Evolutionary conservation across 2,113 vertebrate species (phyloP), one percentile per base, ranked within the genome.

Genomic region (Cranoglanis bouderius): DNA sequence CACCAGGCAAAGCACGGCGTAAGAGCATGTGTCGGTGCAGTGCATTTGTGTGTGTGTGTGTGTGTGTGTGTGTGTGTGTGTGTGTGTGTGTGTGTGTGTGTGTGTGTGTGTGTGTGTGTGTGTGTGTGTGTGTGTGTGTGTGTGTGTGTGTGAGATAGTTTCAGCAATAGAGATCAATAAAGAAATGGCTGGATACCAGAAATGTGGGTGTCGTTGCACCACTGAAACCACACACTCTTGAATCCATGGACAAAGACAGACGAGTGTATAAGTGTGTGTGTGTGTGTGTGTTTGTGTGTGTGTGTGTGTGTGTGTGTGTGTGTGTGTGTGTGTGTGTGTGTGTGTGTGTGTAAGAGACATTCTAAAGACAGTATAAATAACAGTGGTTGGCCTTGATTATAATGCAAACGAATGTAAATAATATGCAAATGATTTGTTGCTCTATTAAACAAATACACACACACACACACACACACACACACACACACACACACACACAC

Each of bases 151-250:
- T 59, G 40, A 4, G 2, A 65, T 78, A 80, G 40, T 9, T 43
- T 74, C 29, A 82, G 82, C 61, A 51, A 40, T 38, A 74, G 35
- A 81, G 77, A 78, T 90, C 82, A 12, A 85, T 74, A 75, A 81
- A 59, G 74, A 87, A 85, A 90, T 85, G 61, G 89, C 86, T 84
- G 72, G 49, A 90, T 84, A 87, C 75, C 83, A 87, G 59, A 87
- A 40, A 70, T 55, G n/a, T 18, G 49, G 53, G 43, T 85, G 84
- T 87, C 86, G 81, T 55, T 74, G 53, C 57, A 43, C 70, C 75
- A 81, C 59, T 82, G 85, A 84, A 84, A 87, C 61, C 70, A 59
- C 53, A 49, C 43, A 63, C 35, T 85, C 46, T 40, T 75, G 61
- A n/a, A 53, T 49, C 43, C 26, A 46, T 46, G 29, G 21, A 32